Evolutionary conservation across 2,888 invertebrate species (phyloP).

Genomic region (Amphipyra tragopoginis): DNA sequence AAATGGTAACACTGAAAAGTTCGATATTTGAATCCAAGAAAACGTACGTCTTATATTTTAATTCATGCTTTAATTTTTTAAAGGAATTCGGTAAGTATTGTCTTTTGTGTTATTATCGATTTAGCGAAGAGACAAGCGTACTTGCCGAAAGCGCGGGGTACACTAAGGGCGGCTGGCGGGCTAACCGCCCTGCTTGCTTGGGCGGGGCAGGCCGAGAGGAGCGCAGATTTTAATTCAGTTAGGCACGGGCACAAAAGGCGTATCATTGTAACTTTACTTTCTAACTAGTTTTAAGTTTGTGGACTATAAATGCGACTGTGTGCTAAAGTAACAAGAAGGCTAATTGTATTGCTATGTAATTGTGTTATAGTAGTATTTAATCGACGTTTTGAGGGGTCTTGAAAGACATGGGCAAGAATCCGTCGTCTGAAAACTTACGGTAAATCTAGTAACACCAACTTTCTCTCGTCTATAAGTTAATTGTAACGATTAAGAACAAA

Average conservation of each 20-base stretch:
- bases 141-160: conserved; percentile 56
- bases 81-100: conserved; percentile 23
- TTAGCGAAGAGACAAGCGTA: conserved; percentile 55
- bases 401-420: neutral
- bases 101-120: conserved; percentile 32
- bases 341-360: conserved; percentile 13
- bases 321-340: neutral
- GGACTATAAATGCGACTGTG: neutral
- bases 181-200: conserved; percentile 57
- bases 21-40: conserved; percentile 18
- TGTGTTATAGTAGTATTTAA: conserved; percentile 7
- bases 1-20: conserved; percentile 37
- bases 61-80: conserved; percentile 24
- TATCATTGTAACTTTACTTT: conserved; percentile 46
- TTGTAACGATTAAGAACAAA: no score
- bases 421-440: conserved; percentile 25
- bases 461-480: neutral
- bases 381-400: conserved; percentile 5
- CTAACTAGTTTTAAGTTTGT: conserved; percentile 11
- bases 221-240: conserved; percentile 79
- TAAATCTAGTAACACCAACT: conserved; percentile 8
- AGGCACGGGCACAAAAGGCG: conserved; percentile 54
- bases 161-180: conserved; percentile 69
- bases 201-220: conserved; percentile 66
- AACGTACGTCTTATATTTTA: conserved; percentile 18